A percentile compares a stretch with the other conserved stretches of the same genome.
Conservation (phyloP, 2,888 invertebrate species). For the Abrostola tripartita region DNA sequence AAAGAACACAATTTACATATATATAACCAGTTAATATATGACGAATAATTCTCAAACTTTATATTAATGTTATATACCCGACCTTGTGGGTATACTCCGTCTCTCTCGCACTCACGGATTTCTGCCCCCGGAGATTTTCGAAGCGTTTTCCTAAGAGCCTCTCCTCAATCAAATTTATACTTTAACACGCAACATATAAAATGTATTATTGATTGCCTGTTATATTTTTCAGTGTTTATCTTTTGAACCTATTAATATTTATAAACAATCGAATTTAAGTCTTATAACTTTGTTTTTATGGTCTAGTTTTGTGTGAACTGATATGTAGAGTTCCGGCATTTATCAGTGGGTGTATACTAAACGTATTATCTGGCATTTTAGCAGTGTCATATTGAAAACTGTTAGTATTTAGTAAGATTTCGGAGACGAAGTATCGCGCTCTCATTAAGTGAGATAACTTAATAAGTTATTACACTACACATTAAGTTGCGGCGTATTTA, state of each 20-base stretch:
- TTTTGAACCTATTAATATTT: slow-evolving; percentile 54
- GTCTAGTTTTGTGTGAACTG: slow-evolving; percentile 51
- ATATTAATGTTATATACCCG: slow-evolving; percentile 72
- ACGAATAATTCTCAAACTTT: slow-evolving; percentile 55
- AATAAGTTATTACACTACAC: slow-evolving; percentile 27
- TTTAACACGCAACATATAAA: slow-evolving; percentile 57
- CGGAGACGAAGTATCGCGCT: slow-evolving; percentile 46
- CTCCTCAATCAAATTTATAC: slow-evolving; percentile 57
- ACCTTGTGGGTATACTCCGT: slow-evolving; percentile 73
- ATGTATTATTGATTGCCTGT: slow-evolving; percentile 59
- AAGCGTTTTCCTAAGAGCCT: slow-evolving; percentile 77
- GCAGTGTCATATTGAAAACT: slow-evolving; percentile 84
- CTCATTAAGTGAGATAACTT: slow-evolving; percentile 21
- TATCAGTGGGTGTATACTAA: slow-evolving; percentile 53
- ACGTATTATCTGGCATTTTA: slow-evolving; percentile 83
- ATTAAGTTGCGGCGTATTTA: not conserved
- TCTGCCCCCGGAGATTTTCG: slow-evolving; percentile 72
- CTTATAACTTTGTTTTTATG: slow-evolving; percentile 44
- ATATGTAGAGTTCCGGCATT: slow-evolving; percentile 28
- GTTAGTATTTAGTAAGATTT: slow-evolving; percentile 68
- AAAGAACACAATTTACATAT: slow-evolving; percentile 28
- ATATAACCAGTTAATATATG: slow-evolving; percentile 54
- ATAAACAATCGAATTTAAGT: slow-evolving; percentile 44
- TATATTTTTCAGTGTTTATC: slow-evolving; percentile 79
- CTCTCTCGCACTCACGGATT: slow-evolving; percentile 70